These are phyloP conservation scores for Melanitta fusca DNA, from an alignment of 2,797 vertebrate genomes.

Conservation along the genomic window DNA sequence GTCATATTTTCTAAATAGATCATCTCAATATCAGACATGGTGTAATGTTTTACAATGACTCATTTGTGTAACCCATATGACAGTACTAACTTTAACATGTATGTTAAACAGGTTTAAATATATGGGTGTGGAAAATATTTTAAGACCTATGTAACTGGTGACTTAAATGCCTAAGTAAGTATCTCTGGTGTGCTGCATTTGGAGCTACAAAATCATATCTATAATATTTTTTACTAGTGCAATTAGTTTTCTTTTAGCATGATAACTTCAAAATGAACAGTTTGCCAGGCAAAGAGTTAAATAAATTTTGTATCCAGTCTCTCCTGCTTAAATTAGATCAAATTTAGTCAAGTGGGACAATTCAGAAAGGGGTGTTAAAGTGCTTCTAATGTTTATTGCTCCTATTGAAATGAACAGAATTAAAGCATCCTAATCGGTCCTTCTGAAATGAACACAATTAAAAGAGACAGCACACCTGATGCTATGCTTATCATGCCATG, in stretches of 20 bases:
- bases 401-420: conserved; percentile 68
- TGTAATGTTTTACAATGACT: neutral
- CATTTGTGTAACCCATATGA: neutral
- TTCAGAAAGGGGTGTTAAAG: conserved; percentile 62
- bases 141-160: neutral
- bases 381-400: conserved; percentile 74
- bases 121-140: neutral
- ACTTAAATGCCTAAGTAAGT: neutral
- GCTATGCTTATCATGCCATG: conserved; percentile 42
- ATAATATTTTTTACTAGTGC: neutral
- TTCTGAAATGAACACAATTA: conserved; percentile 70
- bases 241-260: neutral
- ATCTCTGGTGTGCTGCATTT: neutral
- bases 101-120: too few relatives aligned
- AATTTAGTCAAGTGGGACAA: conserved; percentile 67
- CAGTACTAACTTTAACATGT: neutral
- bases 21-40: neutral
- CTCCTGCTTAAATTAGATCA: conserved; percentile 26
- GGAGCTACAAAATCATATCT: neutral
- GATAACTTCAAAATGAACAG: neutral
- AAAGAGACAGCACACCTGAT: conserved; percentile 58
- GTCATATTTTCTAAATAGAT: neutral
- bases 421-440: conserved; percentile 72
- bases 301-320: neutral
- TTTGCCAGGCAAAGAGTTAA: conserved; percentile 23